Conservation (phyloP, 2,888 invertebrate species). For the Gymnoscelis rufifasciata region DNA sequence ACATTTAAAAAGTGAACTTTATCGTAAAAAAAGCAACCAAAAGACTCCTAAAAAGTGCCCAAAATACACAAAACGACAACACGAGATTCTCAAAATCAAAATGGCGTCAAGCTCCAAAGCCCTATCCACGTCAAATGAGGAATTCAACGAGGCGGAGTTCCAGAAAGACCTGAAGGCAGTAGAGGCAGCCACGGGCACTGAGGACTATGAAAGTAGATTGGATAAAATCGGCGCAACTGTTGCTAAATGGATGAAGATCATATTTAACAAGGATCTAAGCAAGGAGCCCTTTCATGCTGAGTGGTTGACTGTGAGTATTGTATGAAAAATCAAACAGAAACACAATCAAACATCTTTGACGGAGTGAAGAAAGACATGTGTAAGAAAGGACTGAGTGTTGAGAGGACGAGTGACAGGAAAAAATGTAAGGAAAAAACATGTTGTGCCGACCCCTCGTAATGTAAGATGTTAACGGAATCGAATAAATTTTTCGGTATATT, state of each 20-base stretch:
- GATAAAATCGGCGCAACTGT: conserved; percentile 49
- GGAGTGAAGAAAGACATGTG: too few species aligned
- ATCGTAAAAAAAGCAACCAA: too few species aligned
- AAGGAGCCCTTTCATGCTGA: conserved; percentile 54
- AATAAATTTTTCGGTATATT: too few species aligned
- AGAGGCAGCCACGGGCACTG: conserved; percentile 43
- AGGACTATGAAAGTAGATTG: conserved; percentile 50
- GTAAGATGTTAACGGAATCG: too few species aligned
- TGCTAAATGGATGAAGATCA: conserved; percentile 55
- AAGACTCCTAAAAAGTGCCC: neutral
- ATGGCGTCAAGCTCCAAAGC: conserved; percentile 45
- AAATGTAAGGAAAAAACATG: too few species aligned
- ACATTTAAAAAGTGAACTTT: too few species aligned
- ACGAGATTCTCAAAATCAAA: too few species aligned
- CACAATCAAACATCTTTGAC: too few species aligned
- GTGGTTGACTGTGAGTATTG: conserved; percentile 60
- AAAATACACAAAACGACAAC: neutral
- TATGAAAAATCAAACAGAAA: too few species aligned
- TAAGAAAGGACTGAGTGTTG: too few species aligned
- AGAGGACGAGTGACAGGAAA: too few species aligned
- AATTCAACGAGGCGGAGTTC: conserved; percentile 19
- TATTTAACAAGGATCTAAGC: conserved; percentile 50
- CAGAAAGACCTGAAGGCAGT: conserved; percentile 36
- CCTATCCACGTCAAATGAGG: conserved; percentile 15
- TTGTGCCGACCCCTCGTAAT: too few species aligned